Evolutionary conservation across 2,888 invertebrate species (phyloP), one percentile per base, ranked within the genome.

Genomic region (Acleris literana): DNA sequence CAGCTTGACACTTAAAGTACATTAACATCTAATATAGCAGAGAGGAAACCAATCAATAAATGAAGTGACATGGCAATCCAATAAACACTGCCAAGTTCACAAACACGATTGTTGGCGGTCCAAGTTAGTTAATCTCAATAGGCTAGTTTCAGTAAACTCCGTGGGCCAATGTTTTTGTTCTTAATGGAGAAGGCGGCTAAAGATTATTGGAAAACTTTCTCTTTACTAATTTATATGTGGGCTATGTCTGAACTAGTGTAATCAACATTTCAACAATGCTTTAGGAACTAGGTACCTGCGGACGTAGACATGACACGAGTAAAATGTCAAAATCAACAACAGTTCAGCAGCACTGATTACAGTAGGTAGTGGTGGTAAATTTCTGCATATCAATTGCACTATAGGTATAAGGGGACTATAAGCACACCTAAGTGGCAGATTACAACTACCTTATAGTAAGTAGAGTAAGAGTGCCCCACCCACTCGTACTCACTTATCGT

Each of bases 91-190:
- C 70, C 69, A 69, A 74, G 68, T 72, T 72, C 65, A 25, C 76
- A 71, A 78, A 77, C 75, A 75, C 75, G 72, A 77, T 77, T 84
- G 86, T 86, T 84, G 81, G 80, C 79, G 77, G 74, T 73, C 72
- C 63, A 79, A 83, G 75, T 84, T 82, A 72, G 77, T 77, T 85
- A 85, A 84, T 84, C 84, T 84, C 83, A 80, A 84, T 79, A 72
- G 82, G 76, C 75, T 75, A 73, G 80, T 74, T 79, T 73, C 73
- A 76, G 76, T 73, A 76, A 62, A 73, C 71, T 70, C 69, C 60
- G 64, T 71, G 69, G 60, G 64, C 72, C 71, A 70, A 56, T 74
- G 81, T 79, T 82, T 83, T 81, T 76, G 76, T 79, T 79, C 73
- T 69, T 77, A 80, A 81, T 80, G 74, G 74, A 75, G 74, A 74